Base-by-base conservation (phyloP, 2,888 invertebrate species). In the Drosophila melanosoma region DNA sequence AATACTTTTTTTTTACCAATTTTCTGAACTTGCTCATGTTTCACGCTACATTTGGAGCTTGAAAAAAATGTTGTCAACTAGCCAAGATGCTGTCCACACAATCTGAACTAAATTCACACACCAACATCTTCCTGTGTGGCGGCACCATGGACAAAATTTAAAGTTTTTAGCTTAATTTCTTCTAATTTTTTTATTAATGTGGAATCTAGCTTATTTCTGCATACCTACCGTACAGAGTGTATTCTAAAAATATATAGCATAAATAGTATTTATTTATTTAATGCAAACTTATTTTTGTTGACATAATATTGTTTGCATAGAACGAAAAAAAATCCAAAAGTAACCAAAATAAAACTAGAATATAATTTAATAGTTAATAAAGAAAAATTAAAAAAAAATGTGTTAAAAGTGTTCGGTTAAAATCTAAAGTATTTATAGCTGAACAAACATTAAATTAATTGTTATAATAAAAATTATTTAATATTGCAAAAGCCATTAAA, bases 21-120 rank as follows among this genome's bases (percentile, higher is more conserved):
- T 29, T 32, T 26, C 52, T 15, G 26, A 54, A 26, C 29, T 42
- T 65, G 70, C 69, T 81, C 73, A 79, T 81, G 81, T 74, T 83
- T 86, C 75, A 81, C 71, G 86, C 77, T 75, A 70, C 87, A 78
- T 81, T 82, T 75, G 73, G 48, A 69, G 65, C 57, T 65, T 42
- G 68, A 35, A 49, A 60, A 59, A 69, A 76, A 81, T 69, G 80
- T 76, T 84, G 82, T 71, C 85, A 80, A 71, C 76, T 58, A 58
- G 49, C 53, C 40, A 65, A 76, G 69, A 57, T 57, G 58, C 17
- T 58, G 63, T 64, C 68, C 36, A 52, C 56, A 67, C 57, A 59
- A 35, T 40, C 35, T 51, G 20, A 15, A 54, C 33, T 35, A 36
- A 45, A 70, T 20, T 57, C 29, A 26, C 10, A 51, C 17, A 60